Base-by-base conservation (phyloP, 2,113 vertebrate genomes). In the Rhinoderma darwinii region DNA sequence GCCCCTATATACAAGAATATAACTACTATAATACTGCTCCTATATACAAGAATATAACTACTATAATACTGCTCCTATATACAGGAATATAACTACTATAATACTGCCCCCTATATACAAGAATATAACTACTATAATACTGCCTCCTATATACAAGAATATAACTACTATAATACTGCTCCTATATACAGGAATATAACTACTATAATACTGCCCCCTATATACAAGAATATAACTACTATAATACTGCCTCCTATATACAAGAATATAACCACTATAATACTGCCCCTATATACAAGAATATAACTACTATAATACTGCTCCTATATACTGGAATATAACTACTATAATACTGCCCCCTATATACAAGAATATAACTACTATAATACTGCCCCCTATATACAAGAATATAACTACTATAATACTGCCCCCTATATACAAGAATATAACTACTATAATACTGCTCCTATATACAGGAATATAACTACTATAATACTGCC, bases 91-190 rank as follows among this genome's bases (percentile, higher is more conserved):
- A 59, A 59, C 54, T 59, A 59, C 54, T 59, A 59, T 59, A n/a
- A 59, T 59, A 59, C 54, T 59, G 22, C n/a, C 54, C 6, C 54
- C 54, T 59, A 59, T 59, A 25, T 59, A 59, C 22, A 59, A 32
- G 61, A 66, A 66, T 66, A 66, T 66, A 59, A 59, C 54, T 59
- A n/a, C 54, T 59, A 59, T 59, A n/a, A 59, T 59, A 59, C 54
- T 59, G 22, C 54, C 51, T n/a, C 54, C 54, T 59, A 59, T 59
- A 25, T 59, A 59, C 54, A 59, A n/a, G 54, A 59, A 59, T 25
- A 59, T 59, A 59, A 59, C 54, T 59, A 59, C 54, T 59, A 59
- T 59, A n/a, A 59, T 59, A 59, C 54, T 59, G 22, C 54, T 10
- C 54, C 54, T 59, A 59, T 59, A 25, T 59, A 59, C 22, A 59